Evolutionary conservation across 1,140 invertebrate species (phyloP).

Genomic region (Galendromus occidentalis): DNA sequence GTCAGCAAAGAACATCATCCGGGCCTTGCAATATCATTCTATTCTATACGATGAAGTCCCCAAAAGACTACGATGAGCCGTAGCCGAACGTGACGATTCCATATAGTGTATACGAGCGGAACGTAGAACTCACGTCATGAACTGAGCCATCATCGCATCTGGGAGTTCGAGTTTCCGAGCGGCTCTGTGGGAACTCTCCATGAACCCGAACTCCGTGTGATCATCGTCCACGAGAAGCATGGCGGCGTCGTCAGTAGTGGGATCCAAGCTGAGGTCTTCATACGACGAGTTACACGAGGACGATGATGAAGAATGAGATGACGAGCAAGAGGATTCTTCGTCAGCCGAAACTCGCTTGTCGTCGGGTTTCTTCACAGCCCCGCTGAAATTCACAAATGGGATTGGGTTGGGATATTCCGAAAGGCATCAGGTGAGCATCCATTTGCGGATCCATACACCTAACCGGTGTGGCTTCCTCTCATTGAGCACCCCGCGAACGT

Average conservation of each 20-base stretch:
- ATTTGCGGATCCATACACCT: too few relatives aligned
- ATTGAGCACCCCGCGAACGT: background rate
- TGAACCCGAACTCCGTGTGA: background rate
- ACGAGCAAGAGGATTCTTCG: background rate
- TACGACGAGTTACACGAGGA: constrained; percentile 8
- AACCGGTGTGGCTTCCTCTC: too few relatives aligned
- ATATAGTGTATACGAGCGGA: background rate
- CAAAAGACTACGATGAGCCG: background rate
- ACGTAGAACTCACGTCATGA: background rate
- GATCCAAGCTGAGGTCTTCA: constrained; percentile 7
- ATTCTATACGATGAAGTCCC: background rate
- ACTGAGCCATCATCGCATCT: constrained; percentile 6
- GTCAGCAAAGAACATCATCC: background rate
- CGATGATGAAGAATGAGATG: background rate
- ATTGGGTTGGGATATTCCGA: too few relatives aligned
- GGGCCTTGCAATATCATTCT: background rate
- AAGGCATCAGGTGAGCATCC: too few relatives aligned
- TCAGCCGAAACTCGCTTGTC: too few relatives aligned
- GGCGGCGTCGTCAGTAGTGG: background rate
- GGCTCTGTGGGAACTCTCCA: background rate
- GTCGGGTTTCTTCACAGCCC: too few relatives aligned
- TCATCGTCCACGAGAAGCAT: constrained; percentile 3
- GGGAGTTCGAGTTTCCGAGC: background rate
- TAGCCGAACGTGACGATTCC: background rate
- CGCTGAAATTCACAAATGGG: too few relatives aligned